A percentile compares a stretch with the other conserved stretches of the same genome.
phyloP scores from a whole-genome alignment of 2,888 invertebrate species.

The Clanis bilineata region DNA sequence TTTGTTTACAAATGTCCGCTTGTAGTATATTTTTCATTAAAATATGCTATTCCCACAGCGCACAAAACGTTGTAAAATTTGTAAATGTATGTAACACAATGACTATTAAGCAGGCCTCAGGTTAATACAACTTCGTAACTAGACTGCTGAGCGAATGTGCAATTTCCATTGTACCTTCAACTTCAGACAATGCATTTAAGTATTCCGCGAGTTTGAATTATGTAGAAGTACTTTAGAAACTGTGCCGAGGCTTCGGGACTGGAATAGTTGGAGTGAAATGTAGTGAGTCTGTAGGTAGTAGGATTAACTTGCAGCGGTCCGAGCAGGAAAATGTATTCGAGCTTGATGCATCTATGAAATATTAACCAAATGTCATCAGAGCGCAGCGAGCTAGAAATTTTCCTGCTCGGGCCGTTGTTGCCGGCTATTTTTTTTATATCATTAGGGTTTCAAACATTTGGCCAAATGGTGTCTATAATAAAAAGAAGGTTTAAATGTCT shows the following conservation, averaged over 20 bases:
- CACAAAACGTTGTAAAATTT: neutral
- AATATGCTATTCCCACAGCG: neutral
- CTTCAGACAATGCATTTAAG: neutral
- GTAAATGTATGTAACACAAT: neutral
- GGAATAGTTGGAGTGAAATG: neutral
- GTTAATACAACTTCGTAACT: neutral
- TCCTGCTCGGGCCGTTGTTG: no score
- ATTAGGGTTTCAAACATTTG: no score
- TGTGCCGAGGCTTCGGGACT: neutral
- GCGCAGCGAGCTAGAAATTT: no score
- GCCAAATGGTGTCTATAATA: no score
- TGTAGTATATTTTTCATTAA: neutral
- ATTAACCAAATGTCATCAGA: no score
- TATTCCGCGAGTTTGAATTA: constrained; percentile 6
- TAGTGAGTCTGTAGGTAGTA: neutral
- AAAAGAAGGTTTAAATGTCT: no score
- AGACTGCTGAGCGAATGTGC: neutral
- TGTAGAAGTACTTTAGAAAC: neutral
- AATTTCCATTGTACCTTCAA: neutral
- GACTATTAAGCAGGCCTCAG: neutral
- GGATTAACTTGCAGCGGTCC: neutral
- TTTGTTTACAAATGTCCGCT: neutral
- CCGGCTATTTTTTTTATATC: no score
- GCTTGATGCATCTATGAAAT: no score
- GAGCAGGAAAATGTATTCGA: no score